A percentile compares a stretch with the other conserved stretches of the same genome.
phyloP scores from a whole-genome alignment of 2,797 vertebrate genomes.

The Eupleurogrammus muticus region DNA sequence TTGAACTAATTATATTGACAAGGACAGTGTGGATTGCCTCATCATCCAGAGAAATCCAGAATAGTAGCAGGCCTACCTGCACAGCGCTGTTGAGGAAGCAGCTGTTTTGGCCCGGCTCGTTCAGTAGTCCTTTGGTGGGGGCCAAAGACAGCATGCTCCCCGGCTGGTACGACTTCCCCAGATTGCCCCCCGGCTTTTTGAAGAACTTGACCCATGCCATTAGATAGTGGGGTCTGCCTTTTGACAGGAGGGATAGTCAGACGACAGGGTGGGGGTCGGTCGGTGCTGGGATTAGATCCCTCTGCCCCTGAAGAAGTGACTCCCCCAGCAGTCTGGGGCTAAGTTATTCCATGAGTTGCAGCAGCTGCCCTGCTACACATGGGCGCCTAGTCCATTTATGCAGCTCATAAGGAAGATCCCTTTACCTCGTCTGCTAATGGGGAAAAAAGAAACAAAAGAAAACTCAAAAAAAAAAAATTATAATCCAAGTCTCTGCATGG shows the following conservation, averaged over 20 bases:
- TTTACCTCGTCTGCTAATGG: background rate
- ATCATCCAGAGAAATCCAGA: background rate
- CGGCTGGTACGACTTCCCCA: constrained; percentile 94
- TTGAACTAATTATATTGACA: too few species aligned
- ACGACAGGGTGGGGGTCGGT: constrained; percentile 4
- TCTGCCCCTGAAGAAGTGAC: constrained; percentile 28
- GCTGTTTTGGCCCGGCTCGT: constrained; percentile 98
- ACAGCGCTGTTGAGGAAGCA: constrained; percentile 99
- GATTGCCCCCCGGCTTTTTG: constrained; percentile 91
- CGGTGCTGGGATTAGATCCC: constrained; percentile 40
- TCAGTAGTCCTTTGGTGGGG: constrained; percentile 96
- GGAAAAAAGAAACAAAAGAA: background rate
- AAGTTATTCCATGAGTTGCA: constrained; percentile 76
- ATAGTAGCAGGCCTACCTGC: constrained; percentile 86
- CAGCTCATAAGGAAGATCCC: constrained; percentile 37
- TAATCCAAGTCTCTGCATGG: constrained; percentile 56
- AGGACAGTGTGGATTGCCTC: background rate
- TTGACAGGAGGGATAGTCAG: constrained; percentile 46
- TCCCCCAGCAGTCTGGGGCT: constrained; percentile 58
- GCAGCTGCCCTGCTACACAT: constrained; percentile 71
- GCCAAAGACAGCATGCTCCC: constrained; percentile 96
- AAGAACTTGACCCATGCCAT: constrained; percentile 99
- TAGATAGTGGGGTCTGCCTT: constrained; percentile 77
- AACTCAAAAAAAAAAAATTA: constrained; percentile 37
- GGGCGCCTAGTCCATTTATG: constrained; percentile 63